phyloP scores from a whole-genome alignment of 1,140 invertebrate species.

The Drosophila leontia region DNA sequence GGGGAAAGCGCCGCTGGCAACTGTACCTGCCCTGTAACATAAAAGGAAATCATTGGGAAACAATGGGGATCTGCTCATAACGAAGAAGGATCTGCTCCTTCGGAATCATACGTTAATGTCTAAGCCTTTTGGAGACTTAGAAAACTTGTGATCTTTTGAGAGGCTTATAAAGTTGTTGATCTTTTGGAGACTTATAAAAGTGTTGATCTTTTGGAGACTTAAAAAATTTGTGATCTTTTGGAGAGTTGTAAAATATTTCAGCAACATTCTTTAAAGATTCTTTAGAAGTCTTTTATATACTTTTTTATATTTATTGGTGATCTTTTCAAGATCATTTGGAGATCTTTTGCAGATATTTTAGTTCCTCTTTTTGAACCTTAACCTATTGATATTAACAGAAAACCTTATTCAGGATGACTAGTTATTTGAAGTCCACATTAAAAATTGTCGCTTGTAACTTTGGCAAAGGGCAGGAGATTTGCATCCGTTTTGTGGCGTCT shows the following conservation, averaged over 20 bases:
- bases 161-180: neutral
- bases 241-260: neutral
- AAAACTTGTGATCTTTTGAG: too few relatives aligned
- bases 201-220: neutral
- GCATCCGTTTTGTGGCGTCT: slow-evolving; percentile 58
- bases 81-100: neutral
- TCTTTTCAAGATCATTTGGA: neutral
- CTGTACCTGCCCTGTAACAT: slow-evolving; percentile 9
- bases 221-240: neutral
- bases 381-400: too few relatives aligned
- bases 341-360: neutral
- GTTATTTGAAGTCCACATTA: slow-evolving; percentile 10
- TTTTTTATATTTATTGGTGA: neutral
- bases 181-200: neutral
- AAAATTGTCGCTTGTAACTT: slow-evolving; percentile 65
- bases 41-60: neutral
- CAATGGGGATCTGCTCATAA: neutral
- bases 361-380: neutral
- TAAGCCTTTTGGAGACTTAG: neutral
- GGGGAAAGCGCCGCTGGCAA: neutral
- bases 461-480: slow-evolving; percentile 12
- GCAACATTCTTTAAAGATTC: neutral
- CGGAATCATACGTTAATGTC: neutral
- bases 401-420: slow-evolving; percentile 14
- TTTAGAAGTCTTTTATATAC: neutral